Evolutionary conservation across 2,888 invertebrate species (phyloP).

Genomic region (Azorinus chamasolen): DNA sequence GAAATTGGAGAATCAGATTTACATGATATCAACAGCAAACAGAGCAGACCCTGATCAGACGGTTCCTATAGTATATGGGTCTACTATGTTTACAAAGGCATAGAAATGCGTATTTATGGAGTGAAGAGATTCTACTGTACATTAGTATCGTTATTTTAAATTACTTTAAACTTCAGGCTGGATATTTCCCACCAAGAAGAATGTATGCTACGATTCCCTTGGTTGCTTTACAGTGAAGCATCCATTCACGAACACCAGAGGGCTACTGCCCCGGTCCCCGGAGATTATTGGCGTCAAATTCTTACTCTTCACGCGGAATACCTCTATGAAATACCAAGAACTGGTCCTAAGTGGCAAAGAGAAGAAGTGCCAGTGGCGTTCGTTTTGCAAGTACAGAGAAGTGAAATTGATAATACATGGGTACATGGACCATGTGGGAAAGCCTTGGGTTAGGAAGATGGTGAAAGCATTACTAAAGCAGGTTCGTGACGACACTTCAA

Average conservation of each 20-base stretch:
- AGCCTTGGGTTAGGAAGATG: constrained; percentile 60
- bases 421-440: constrained; percentile 44
- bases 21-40: too few relatives aligned
- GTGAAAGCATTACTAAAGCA: constrained; percentile 52
- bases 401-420: constrained; percentile 66
- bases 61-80: too few relatives aligned
- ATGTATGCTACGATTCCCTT: constrained; percentile 72
- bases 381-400: constrained; percentile 24
- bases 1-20: too few relatives aligned
- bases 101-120: too few relatives aligned
- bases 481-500: constrained; percentile 41
- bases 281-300: constrained; percentile 91
- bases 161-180: constrained; percentile 36
- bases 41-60: too few relatives aligned
- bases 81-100: too few relatives aligned
- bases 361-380: constrained; percentile 40
- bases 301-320: constrained; percentile 89
- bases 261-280: constrained; percentile 73
- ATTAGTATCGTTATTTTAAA: too few relatives aligned
- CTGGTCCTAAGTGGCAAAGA: constrained; percentile 21
- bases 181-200: constrained; percentile 24
- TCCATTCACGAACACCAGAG: constrained; percentile 72
- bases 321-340: constrained; percentile 22
- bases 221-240: constrained; percentile 76
- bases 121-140: too few relatives aligned